Conservation (phyloP, 2,888 invertebrate species). For the Parnassius smintheus region DNA sequence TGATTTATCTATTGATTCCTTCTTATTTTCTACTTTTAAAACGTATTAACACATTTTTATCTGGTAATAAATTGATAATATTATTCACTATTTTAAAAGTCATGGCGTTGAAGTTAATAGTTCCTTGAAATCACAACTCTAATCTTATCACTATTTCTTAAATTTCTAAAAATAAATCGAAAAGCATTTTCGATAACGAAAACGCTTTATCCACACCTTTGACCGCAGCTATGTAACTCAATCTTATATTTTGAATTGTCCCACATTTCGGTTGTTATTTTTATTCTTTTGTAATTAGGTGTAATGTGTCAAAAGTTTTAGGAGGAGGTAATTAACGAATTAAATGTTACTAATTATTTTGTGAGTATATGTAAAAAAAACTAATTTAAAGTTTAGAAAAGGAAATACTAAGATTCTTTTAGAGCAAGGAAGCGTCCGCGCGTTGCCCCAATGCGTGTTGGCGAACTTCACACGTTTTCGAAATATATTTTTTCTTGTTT, state of each 20-base stretch:
- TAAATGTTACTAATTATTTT: not conserved
- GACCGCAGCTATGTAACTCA: slow-evolving; percentile 6
- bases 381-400: no score
- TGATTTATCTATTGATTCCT: no score
- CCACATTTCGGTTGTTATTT: slow-evolving; percentile 6
- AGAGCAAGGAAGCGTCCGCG: no score
- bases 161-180: slow-evolving; percentile 11
- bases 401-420: no score
- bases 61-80: slow-evolving; percentile 5
- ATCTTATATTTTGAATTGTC: slow-evolving; percentile 18
- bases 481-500: no score
- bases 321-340: not conserved
- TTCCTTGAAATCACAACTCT: slow-evolving; percentile 7
- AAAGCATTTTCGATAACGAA: slow-evolving; percentile 1
- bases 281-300: not conserved
- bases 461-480: no score
- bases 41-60: not conserved
- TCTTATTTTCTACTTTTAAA: no score
- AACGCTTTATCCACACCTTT: slow-evolving; percentile 12
- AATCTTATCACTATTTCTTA: slow-evolving; percentile 10
- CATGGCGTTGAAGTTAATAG: not conserved
- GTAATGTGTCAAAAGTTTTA: not conserved
- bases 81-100: slow-evolving; percentile 2
- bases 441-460: no score
- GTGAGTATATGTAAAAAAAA: no score